Evolutionary conservation across 53 echinoderm and acorn worm species (phyloP), one percentile per base, ranked within the genome.

Genomic region (Echinometra lucunter): DNA sequence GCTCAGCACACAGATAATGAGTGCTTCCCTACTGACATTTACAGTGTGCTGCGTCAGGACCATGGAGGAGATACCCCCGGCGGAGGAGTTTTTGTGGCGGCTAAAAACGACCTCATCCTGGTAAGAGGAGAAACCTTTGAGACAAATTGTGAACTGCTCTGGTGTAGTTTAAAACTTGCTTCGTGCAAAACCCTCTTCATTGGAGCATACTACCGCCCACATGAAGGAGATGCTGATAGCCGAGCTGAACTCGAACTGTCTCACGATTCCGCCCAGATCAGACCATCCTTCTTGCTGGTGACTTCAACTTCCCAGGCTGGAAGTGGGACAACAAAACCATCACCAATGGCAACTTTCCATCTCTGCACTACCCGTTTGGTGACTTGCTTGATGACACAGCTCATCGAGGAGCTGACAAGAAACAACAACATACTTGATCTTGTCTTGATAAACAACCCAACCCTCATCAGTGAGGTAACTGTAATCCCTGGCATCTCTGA

Each of bases 341-440:
- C 82, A 63, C 12, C 11, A 25, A 21, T 18, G 63, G 87, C 44
- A 63, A 40, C 11, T 30, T 83, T 35, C 94, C 87, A 3, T 25
- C 66, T 27, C 58, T 81, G 6, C 82, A 93, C 30, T 81, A 56
- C 18, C 34, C 18, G 45, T 45, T 85, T 58, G 94, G 94, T 21
- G 60, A 58, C 5, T 17, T 94, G 27, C 47, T 94, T 38, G 94
- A 85, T 94, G 18, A 37, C 37, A 9, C 92, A 92, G 58, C 70
- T 92, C 18, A 45, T 72, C 7, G 74, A 58, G 16, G 15, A 58
- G 58, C 58, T 18, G 21, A 58, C 67, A 34, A 67, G 74, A 72
- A 16, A 69, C 92, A 67, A 92, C 92, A 94, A 94, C 45, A 83
- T 57, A 6, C 94, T 94, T 32, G 94, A 94, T 25, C 42, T 94